These are phyloP conservation scores for Berghia stephanieae DNA, from an alignment of 1,140 invertebrate species.

Conservation along the genomic window DNA sequence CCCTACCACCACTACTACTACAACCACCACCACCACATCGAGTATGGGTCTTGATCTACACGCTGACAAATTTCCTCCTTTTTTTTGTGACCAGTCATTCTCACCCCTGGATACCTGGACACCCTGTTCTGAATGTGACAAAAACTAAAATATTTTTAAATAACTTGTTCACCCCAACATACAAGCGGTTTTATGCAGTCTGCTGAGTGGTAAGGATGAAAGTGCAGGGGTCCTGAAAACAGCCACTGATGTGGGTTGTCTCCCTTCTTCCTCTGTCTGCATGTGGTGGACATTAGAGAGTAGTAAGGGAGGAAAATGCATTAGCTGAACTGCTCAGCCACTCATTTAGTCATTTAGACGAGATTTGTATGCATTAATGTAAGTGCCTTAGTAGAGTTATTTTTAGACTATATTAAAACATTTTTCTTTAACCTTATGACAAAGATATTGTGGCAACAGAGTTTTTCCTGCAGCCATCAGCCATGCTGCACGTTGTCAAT, in stretches of 20 bases:
- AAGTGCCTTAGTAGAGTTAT: neutral
- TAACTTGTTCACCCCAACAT: too few species aligned
- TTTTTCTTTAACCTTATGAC: conserved; percentile 34
- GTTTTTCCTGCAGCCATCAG: conserved; percentile 66
- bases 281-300: conserved; percentile 23
- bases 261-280: conserved; percentile 25
- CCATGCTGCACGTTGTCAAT: conserved; percentile 67
- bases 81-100: too few species aligned
- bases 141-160: too few species aligned
- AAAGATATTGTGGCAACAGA: conserved; percentile 64
- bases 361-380: neutral
- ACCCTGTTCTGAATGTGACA: too few species aligned
- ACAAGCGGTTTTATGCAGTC: too few species aligned
- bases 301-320: conserved; percentile 14
- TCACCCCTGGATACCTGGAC: too few species aligned
- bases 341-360: neutral
- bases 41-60: too few species aligned
- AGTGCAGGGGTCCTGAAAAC: conserved; percentile 38
- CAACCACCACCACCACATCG: too few species aligned
- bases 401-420: too few species aligned
- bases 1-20: too few species aligned
- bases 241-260: conserved; percentile 29
- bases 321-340: conserved; percentile 17
- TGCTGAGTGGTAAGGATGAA: conserved; percentile 35
- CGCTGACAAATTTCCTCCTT: too few species aligned